Base-by-base conservation (phyloP, 2,888 invertebrate species). In the Lepidocyrtinus sp. region DNA sequence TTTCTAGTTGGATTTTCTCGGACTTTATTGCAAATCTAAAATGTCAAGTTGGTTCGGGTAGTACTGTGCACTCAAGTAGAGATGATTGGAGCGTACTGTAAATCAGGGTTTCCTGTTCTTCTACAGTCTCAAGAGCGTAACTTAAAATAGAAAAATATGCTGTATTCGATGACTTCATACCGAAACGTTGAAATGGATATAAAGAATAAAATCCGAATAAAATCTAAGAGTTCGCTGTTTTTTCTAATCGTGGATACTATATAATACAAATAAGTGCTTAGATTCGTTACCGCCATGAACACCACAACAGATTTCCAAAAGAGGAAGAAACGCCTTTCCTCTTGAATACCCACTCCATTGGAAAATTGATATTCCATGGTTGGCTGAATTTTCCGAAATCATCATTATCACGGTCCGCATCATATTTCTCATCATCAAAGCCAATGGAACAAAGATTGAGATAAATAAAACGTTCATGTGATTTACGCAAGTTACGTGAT, bases 1-100 rank as follows among this genome's bases (percentile, higher is more conserved):
- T 59, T 59, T 21, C 5, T 59, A 19, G 19, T 12, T 21, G 21
- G 21, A 50, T 50, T 50, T 59, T 59, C 59, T 2, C 22, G 59
- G 59, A 59, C 21, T 21, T 59, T 3, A 59, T 3, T 22, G 7
- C 59, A 59, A 59, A 59, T 59, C 59, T 59, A 59, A 7, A 59
- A 59, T 59, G 59, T 59, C 21, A 59, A 9, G 59, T 59, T 59
- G 59, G 59, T 50, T 50, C 17, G 19, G 22, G 59, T 21, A 59
- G 36, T 36, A 22, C 19, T 59, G 59, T 59, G 59, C 59, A 59
- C 59, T 59, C 59, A 22, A 21, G 1, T 59, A 12, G 59, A 59
- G 59, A 59, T 59, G 59, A 59, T 59, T 59, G 59, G 59, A 59
- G 22, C 59, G 59, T 21, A 21, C 59, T 59, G 21, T 59, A 59